phyloP scores from a whole-genome alignment of 2,113 vertebrate species.

The Rhinoderma darwinii region DNA sequence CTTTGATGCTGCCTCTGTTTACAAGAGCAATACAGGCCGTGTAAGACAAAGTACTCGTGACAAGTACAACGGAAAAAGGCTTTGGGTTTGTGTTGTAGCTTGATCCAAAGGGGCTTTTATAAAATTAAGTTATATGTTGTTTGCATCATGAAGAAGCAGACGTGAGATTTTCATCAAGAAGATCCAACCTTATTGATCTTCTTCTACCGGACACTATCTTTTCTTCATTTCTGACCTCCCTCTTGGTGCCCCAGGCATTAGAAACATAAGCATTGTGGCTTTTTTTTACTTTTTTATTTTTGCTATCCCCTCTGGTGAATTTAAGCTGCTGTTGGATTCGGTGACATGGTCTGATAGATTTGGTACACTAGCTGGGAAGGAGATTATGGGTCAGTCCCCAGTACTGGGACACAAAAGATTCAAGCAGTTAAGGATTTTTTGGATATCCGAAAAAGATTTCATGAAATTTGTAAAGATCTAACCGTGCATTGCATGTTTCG shows the following conservation, averaged over 20 bases:
- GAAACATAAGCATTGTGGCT: conserved; percentile 88
- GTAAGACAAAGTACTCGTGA: conserved; percentile 99
- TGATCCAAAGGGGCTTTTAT: conserved; percentile 78
- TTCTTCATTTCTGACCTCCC: conserved; percentile 92
- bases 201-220: conserved; percentile 96
- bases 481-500: conserved; percentile 77
- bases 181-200: conserved; percentile 89
- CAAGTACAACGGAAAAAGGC: conserved; percentile 93
- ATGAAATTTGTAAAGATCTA: conserved; percentile 90
- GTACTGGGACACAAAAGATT: conserved; percentile 85
- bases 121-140: conserved; percentile 80
- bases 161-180: conserved; percentile 80
- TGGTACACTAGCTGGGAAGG: conserved; percentile 92
- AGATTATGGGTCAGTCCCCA: conserved; percentile 88
- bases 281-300: conserved; percentile 77
- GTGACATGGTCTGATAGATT: conserved; percentile 90
- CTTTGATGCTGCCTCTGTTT: conserved; percentile 96
- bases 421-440: conserved; percentile 85
- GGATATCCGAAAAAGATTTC: conserved; percentile 91
- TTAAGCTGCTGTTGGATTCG: conserved; percentile 89
- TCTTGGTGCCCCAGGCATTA: conserved; percentile 86
- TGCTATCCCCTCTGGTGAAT: conserved; percentile 83
- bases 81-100: conserved; percentile 88
- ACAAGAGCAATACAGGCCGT: conserved; percentile 89
- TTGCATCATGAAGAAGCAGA: conserved; percentile 74